phyloP scores from a whole-genome alignment of 2,888 invertebrate species.

The Augiades crinisus region DNA sequence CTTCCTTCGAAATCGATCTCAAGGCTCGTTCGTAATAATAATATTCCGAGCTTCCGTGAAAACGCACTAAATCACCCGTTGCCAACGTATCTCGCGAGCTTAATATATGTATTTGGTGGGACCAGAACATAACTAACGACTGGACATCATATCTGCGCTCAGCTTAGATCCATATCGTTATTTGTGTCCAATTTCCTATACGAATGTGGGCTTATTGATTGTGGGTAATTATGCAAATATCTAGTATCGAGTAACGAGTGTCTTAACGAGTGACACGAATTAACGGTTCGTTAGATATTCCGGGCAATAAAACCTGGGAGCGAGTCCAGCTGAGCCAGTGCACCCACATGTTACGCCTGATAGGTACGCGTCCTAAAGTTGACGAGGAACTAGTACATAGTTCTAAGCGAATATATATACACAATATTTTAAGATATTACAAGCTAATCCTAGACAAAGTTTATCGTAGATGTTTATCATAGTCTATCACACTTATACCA shows the following conservation, averaged over 20 bases:
- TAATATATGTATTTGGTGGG: conserved; percentile 22
- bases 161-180: conserved; percentile 24
- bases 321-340: not conserved
- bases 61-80: conserved; percentile 14
- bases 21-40: conserved; percentile 7
- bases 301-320: conserved; percentile 36
- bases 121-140: conserved; percentile 22
- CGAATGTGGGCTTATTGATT: conserved; percentile 62
- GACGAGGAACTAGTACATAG: not conserved
- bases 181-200: conserved; percentile 46
- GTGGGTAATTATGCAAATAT: conserved; percentile 71
- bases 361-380: not conserved
- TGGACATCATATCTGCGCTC: conserved; percentile 18
- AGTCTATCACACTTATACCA: too few species aligned
- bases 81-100: not conserved
- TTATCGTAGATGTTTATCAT: too few species aligned
- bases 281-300: conserved; percentile 50
- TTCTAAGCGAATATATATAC: not conserved
- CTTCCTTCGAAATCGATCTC: not conserved
- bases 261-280: conserved; percentile 60
- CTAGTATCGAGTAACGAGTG: conserved; percentile 47
- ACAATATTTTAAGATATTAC: too few species aligned
- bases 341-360: conserved; percentile 9
- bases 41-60: conserved; percentile 16
- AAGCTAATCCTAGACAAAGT: too few species aligned